Conservation (phyloP, 30 jellyfish, hydroid and myxozoan genomes). For the Hydractinia symbiolongicarpus region DNA sequence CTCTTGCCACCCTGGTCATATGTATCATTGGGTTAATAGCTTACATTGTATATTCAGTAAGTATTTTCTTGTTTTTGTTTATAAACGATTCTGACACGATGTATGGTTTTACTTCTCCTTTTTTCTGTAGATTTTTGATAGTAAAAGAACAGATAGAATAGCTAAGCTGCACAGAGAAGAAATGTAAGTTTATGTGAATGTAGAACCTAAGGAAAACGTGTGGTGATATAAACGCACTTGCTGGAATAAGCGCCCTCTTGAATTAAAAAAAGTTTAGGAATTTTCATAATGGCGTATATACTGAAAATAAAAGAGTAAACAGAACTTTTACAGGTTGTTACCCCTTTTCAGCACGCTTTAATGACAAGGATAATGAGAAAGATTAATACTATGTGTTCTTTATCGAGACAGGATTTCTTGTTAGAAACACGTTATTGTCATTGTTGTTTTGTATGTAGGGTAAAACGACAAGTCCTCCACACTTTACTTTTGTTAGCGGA, state of each 20-base stretch:
- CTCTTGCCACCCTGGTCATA: conserved; percentile 63
- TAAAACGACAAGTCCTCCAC: conserved; percentile 55
- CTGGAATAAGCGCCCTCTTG: too few relatives aligned
- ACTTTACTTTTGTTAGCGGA: conserved; percentile 52
- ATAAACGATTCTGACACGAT: neutral
- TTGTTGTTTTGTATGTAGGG: conserved; percentile 19
- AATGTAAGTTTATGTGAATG: conserved; percentile 26
- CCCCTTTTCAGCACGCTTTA: too few relatives aligned
- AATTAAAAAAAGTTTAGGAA: too few relatives aligned
- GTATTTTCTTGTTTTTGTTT: neutral
- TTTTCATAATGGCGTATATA: too few relatives aligned
- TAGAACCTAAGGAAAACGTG: too few relatives aligned
- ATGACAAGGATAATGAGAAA: too few relatives aligned
- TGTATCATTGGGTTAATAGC: conserved; percentile 50
- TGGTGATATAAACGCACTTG: too few relatives aligned
- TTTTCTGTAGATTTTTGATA: conserved; percentile 52
- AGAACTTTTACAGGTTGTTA: too few relatives aligned
- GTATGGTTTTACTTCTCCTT: neutral
- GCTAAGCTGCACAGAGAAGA: conserved; percentile 57
- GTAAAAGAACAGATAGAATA: conserved; percentile 59
- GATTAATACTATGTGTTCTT: too few relatives aligned
- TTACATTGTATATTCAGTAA: conserved; percentile 40
- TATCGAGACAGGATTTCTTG: too few relatives aligned
- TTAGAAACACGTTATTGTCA: too few relatives aligned
- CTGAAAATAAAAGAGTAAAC: too few relatives aligned